phyloP scores from a whole-genome alignment of 2,113 vertebrate species.

The Hypanus sabinus region DNA sequence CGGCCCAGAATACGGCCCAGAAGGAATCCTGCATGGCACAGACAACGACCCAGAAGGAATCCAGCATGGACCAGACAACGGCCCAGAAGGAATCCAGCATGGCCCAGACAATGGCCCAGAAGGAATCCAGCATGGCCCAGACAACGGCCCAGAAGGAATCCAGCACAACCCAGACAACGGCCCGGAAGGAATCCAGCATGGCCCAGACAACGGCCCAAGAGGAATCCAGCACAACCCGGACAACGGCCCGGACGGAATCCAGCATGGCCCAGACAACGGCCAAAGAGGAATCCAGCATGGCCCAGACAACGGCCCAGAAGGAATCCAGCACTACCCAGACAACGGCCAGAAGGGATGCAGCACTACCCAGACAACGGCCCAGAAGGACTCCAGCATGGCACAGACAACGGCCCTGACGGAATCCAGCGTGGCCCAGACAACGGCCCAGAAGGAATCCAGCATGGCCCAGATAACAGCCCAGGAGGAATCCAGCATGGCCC shows the following conservation, averaged over 20 bases:
- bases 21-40: constrained; percentile 40
- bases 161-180: too few relatives aligned
- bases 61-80: too few relatives aligned
- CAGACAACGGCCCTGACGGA: constrained; percentile 37
- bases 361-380: too few relatives aligned
- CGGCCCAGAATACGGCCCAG: too few relatives aligned
- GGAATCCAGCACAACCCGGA: constrained; percentile 41
- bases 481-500: too few relatives aligned
- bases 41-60: too few relatives aligned
- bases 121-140: constrained; percentile 40
- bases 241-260: constrained; percentile 39
- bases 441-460: too few relatives aligned
- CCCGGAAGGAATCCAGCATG: constrained; percentile 39
- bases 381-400: constrained; percentile 39
- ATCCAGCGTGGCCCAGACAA: constrained; percentile 39
- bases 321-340: constrained; percentile 40
- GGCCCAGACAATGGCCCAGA: too few relatives aligned
- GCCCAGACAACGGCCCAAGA: too few relatives aligned
- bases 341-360: constrained; percentile 39
- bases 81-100: constrained; percentile 38
- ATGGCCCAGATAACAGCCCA: too few relatives aligned
- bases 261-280: too few relatives aligned
- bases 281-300: constrained; percentile 39
- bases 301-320: too few relatives aligned
- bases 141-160: constrained; percentile 39